Percentiles rank a stretch among this genome's conserved stretches.
Conservation (phyloP, 1,140 invertebrate species). For the Macrobrachium nipponense region DNA sequence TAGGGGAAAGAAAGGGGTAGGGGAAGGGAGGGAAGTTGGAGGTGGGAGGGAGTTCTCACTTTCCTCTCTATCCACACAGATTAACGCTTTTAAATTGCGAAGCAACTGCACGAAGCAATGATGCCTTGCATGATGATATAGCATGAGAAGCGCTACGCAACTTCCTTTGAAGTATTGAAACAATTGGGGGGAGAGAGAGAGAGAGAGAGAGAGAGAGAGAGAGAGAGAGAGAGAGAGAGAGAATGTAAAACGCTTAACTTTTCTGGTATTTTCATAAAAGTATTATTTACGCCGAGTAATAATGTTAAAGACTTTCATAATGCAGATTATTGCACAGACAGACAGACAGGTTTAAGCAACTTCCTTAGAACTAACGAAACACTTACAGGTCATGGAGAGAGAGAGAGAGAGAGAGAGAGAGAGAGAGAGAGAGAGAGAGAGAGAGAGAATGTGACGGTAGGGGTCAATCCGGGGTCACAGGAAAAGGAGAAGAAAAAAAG, state of each 20-base stretch:
- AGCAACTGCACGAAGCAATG: too few species aligned
- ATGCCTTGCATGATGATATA: too few species aligned
- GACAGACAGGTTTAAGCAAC: too few species aligned
- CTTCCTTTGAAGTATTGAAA: not conserved
- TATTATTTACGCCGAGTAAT: too few species aligned
- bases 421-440: conserved; percentile 9
- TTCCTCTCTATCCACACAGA: too few species aligned
- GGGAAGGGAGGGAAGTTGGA: not conserved
- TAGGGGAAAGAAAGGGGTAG: not conserved
- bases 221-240: conserved; percentile 23
- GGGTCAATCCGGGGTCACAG: not conserved
- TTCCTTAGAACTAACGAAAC: too few species aligned
- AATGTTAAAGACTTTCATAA: too few species aligned
- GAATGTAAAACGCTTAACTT: not conserved
- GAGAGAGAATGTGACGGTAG: not conserved
- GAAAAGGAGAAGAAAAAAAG: not conserved
- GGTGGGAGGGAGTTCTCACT: not conserved
- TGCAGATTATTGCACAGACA: too few species aligned
- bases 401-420: conserved; percentile 10
- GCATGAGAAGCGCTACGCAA: not conserved
- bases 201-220: conserved; percentile 11
- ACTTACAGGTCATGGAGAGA: not conserved
- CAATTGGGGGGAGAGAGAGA: conserved; percentile 11
- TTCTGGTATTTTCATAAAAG: too few species aligned
- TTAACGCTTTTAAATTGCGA: too few species aligned